These are phyloP conservation scores for Anthonomus grandis DNA, from an alignment of 1,140 invertebrate species.

Conservation along the genomic window DNA sequence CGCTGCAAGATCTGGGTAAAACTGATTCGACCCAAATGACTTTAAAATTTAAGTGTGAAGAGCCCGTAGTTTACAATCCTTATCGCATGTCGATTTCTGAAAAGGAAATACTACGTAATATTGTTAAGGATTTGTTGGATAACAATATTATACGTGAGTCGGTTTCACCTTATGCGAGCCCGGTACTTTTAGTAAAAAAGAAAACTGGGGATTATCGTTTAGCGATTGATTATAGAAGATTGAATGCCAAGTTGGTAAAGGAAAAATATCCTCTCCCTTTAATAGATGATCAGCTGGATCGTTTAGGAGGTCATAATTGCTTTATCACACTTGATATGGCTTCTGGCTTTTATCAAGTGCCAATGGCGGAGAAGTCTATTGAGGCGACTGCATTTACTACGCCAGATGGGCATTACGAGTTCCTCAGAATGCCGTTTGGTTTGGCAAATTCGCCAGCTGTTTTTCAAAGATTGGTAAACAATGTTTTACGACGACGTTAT, in stretches of 20 bases:
- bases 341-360: conserved; percentile 30
- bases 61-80: too few relatives aligned
- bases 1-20: too few relatives aligned
- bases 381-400: conserved; percentile 42
- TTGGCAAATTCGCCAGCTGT: conserved; percentile 31
- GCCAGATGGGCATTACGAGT: conserved; percentile 36
- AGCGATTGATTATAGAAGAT: conserved; percentile 50
- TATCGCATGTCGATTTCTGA: too few relatives aligned
- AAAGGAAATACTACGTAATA: too few relatives aligned
- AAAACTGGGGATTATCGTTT: conserved; percentile 46
- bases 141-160: background rate
- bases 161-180: conserved; percentile 46
- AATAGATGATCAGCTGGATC: conserved; percentile 35
- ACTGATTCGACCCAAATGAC: too few relatives aligned
- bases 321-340: conserved; percentile 32
- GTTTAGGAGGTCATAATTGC: conserved; percentile 19
- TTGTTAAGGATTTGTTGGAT: too few relatives aligned
- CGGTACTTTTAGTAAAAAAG: conserved; percentile 50
- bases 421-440: conserved; percentile 37
- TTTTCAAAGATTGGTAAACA: conserved; percentile 34
- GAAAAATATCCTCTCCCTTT: conserved; percentile 37
- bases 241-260: conserved; percentile 48
- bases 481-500: conserved; percentile 20
- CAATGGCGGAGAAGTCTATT: conserved; percentile 19
- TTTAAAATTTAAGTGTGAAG: too few relatives aligned